These are phyloP conservation scores for Procambarus virginalis DNA, from an alignment of 1,140 invertebrate species.

Conservation along the genomic window DNA sequence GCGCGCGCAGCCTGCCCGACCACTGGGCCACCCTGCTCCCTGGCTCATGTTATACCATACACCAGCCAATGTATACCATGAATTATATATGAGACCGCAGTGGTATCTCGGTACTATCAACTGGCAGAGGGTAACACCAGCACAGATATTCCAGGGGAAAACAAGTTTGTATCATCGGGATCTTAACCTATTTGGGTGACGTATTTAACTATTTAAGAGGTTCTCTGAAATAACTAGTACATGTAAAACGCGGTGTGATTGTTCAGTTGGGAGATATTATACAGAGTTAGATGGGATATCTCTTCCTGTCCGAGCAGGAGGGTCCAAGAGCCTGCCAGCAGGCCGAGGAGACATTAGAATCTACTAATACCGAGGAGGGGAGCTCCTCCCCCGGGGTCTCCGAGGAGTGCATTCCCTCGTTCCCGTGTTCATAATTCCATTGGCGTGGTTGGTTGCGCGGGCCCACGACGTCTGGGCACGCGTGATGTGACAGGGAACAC, in stretches of 20 bases:
- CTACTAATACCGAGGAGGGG: conserved; percentile 38
- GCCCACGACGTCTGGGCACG: conserved; percentile 53
- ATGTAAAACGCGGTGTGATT: not conserved
- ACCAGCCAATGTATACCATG: not conserved
- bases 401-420: conserved; percentile 66
- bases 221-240: not conserved
- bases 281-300: not conserved
- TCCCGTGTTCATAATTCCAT: conserved; percentile 67
- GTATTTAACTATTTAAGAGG: not conserved
- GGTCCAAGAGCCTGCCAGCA: not conserved
- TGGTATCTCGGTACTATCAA: not conserved
- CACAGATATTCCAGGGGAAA: not conserved
- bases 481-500: conserved; percentile 64
- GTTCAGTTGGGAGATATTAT: not conserved
- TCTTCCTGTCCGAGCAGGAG: not conserved
- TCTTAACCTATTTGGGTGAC: not conserved
- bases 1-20: not conserved
- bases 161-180: not conserved
- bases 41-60: not conserved
- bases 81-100: conserved; percentile 40
- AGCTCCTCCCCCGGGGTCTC: conserved; percentile 9
- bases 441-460: conserved; percentile 57
- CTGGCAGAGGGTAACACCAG: not conserved
- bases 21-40: not conserved
- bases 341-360: conserved; percentile 29